phyloP scores from a whole-genome alignment of 1,140 invertebrate genomes.

The Drosophila quadrilineata region DNA sequence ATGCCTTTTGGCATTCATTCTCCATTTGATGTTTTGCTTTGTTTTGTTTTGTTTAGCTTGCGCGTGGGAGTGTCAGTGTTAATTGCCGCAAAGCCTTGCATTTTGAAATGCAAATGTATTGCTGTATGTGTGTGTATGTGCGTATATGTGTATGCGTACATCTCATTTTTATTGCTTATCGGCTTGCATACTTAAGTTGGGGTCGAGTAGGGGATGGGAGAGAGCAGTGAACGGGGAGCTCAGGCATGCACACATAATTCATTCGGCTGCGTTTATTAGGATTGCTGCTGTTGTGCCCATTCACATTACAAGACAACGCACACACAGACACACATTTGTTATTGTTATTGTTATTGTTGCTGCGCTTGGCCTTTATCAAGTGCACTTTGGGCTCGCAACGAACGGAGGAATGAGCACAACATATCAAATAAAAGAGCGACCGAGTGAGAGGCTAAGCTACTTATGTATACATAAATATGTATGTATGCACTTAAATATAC shows the following conservation, averaged over 20 bases:
- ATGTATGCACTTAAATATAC: slow-evolving; percentile 36
- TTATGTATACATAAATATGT: no score
- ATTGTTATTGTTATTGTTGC: slow-evolving; percentile 22
- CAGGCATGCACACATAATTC: slow-evolving; percentile 59
- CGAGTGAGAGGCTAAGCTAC: slow-evolving; percentile 3
- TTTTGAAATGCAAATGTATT: slow-evolving; percentile 34
- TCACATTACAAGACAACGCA: background rate
- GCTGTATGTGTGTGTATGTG: background rate
- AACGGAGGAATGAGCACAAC: background rate
- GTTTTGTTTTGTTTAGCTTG: slow-evolving; percentile 9
- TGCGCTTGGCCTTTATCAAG: slow-evolving; percentile 46
- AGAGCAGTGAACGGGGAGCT: no score
- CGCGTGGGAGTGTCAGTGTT: slow-evolving; percentile 73
- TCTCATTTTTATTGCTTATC: slow-evolving; percentile 49
- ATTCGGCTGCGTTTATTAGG: slow-evolving; percentile 52
- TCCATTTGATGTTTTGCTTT: background rate
- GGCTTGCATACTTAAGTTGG: slow-evolving; percentile 27
- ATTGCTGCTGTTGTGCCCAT: slow-evolving; percentile 12
- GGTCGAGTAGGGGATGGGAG: background rate
- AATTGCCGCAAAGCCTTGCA: slow-evolving; percentile 69
- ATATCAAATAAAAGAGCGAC: background rate
- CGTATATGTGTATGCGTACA: slow-evolving; percentile 6
- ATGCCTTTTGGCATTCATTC: slow-evolving; percentile 22
- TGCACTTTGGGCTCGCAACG: slow-evolving; percentile 36
- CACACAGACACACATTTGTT: background rate